Conservation (phyloP, 2,797 vertebrate genomes). For the Furcifer pardalis region DNA sequence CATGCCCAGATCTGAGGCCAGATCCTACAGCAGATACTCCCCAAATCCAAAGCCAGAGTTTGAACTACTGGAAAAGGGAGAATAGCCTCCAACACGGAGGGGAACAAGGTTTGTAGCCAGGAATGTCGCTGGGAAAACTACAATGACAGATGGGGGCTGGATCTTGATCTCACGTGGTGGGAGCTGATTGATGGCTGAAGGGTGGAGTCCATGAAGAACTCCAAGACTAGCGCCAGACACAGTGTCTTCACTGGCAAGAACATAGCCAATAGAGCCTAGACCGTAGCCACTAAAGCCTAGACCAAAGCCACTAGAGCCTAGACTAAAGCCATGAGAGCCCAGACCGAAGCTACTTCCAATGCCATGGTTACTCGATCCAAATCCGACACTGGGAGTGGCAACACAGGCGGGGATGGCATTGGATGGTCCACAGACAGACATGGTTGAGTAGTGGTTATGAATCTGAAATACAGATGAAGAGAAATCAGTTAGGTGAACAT, state of each 20-base stretch:
- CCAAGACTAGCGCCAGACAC: not conserved
- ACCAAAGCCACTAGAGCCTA: not conserved
- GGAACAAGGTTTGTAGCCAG: not conserved
- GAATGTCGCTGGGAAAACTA: not conserved
- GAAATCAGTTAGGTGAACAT: not conserved
- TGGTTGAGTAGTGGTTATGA: not conserved
- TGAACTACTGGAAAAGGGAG: not conserved
- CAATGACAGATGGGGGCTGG: accelerated
- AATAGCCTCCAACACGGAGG: accelerated
- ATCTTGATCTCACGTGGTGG: not conserved
- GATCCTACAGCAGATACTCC: no score
- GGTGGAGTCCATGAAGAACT: not conserved
- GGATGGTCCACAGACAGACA: not conserved
- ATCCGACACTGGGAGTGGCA: not conserved
- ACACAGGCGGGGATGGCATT: not conserved
- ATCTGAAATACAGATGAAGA: not conserved
- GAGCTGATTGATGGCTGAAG: not conserved
- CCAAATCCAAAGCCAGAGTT: no score
- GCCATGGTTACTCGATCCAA: no score
- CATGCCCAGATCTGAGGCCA: no score
- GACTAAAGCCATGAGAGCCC: not conserved
- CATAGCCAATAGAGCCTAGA: not conserved
- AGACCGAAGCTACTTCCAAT: not conserved
- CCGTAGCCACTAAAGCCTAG: not conserved
- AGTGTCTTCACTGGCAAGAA: accelerated